Conservation (phyloP, 2,797 vertebrate species). For the Threskiornis aethiopicus region DNA sequence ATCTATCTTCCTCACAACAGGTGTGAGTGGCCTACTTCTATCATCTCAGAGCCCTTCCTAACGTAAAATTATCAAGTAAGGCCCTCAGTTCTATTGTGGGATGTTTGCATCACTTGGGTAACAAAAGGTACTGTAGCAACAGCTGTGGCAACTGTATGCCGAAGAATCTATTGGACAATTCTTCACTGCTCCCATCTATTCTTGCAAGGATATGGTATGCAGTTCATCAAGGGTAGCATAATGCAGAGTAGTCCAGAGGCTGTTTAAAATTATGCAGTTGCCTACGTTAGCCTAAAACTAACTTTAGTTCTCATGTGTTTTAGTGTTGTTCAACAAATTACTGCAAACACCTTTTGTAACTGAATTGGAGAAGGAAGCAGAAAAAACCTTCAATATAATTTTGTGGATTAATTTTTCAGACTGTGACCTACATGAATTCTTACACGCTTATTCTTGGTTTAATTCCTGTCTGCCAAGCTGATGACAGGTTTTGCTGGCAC, state of each 20-base stretch:
- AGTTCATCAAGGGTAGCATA: not conserved
- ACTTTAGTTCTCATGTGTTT: not conserved
- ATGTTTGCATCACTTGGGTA: not conserved
- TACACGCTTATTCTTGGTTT: not conserved
- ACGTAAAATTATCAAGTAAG: not conserved
- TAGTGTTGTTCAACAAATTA: not conserved
- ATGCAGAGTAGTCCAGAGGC: not conserved
- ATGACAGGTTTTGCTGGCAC: not conserved
- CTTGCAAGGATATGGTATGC: not conserved
- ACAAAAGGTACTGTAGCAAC: not conserved
- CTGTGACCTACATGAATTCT: not conserved
- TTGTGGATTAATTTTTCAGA: not conserved
- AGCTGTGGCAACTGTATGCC: not conserved
- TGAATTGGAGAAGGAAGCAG: not conserved
- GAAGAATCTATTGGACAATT: not conserved
- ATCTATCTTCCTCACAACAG: not conserved
- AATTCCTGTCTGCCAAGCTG: not conserved
- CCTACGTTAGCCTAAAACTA: not conserved
- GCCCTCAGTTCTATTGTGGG: not conserved
- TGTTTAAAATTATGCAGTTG: not conserved
- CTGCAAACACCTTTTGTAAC: not conserved
- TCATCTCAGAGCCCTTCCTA: not conserved
- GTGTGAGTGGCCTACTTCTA: not conserved
- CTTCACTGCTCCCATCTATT: not conserved
- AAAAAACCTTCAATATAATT: not conserved